Evolutionary conservation across 2,888 invertebrate species (phyloP).

Genomic region (Blastobasis lacticolella): DNA sequence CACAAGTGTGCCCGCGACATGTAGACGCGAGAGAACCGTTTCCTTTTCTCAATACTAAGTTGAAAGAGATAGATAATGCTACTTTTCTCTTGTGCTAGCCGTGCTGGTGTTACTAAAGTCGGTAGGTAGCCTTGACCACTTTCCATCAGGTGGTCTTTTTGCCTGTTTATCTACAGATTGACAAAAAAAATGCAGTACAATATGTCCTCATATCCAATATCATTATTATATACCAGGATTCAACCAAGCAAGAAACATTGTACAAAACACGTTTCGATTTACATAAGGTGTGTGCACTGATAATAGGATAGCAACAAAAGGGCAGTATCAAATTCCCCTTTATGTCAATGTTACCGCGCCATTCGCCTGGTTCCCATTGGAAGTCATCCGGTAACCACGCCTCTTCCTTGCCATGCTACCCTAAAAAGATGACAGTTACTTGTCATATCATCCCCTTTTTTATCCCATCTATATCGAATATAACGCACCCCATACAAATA

Average conservation of each 20-base stretch:
- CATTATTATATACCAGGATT: background rate
- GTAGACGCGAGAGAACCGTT: too few relatives aligned
- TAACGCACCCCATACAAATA: too few relatives aligned
- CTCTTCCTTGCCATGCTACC: constrained; percentile 46
- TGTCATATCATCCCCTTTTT: constrained; percentile 33
- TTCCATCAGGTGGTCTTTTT: too few relatives aligned
- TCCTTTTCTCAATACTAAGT: too few relatives aligned
- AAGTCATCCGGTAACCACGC: constrained; percentile 58
- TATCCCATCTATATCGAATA: too few relatives aligned
- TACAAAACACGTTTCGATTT: background rate
- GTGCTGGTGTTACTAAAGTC: too few relatives aligned
- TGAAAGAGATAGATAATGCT: too few relatives aligned
- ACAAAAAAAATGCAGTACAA: too few relatives aligned
- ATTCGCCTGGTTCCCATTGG: constrained; percentile 44
- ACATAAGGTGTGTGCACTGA: constrained; percentile 3
- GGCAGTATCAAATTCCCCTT: constrained; percentile 43
- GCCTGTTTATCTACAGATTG: too few relatives aligned
- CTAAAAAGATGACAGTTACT: constrained; percentile 50
- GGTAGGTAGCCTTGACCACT: too few relatives aligned
- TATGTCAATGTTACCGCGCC: constrained; percentile 29
- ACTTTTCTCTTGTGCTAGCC: too few relatives aligned
- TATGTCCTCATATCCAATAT: background rate
- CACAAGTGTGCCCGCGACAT: too few relatives aligned
- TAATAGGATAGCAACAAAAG: constrained; percentile 22
- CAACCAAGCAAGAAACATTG: background rate